phyloP scores from a whole-genome alignment of 2,888 invertebrate genomes.

The Clistopyga incitator region DNA sequence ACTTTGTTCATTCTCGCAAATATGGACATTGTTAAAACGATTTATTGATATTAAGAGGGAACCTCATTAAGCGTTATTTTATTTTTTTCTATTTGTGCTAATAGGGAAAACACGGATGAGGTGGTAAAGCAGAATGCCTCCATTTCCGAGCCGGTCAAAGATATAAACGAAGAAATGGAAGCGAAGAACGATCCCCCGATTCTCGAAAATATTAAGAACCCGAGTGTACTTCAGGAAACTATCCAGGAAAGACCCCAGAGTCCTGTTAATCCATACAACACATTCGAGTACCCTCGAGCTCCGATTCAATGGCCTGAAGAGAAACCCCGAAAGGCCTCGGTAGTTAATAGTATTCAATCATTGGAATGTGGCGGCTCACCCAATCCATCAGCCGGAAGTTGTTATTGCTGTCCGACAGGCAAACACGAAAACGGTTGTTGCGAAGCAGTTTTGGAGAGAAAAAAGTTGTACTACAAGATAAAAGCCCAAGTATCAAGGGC shows the following conservation, averaged over 20 bases:
- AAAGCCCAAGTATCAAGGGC: slow-evolving; percentile 76
- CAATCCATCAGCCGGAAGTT: slow-evolving; percentile 70
- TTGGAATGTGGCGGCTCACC: slow-evolving; percentile 69
- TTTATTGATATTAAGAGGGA: background rate
- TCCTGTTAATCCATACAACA: slow-evolving; percentile 77
- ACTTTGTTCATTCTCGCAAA: background rate
- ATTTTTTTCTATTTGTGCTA: background rate
- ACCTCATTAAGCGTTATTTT: background rate
- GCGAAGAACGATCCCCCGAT: slow-evolving; percentile 9
- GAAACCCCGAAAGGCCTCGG: slow-evolving; percentile 61
- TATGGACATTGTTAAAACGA: background rate
- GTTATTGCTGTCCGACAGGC: slow-evolving; percentile 69
- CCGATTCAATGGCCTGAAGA: slow-evolving; percentile 67
- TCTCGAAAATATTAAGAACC: slow-evolving; percentile 29
- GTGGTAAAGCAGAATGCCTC: slow-evolving; percentile 30
- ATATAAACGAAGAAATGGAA: slow-evolving; percentile 32
- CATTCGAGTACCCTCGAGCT: slow-evolving; percentile 69
- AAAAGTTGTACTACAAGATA: slow-evolving; percentile 73
- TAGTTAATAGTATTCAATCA: slow-evolving; percentile 63
- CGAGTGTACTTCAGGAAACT: slow-evolving; percentile 29
- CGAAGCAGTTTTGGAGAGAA: slow-evolving; percentile 68
- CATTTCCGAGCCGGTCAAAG: background rate
- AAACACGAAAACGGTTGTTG: slow-evolving; percentile 69
- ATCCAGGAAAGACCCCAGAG: slow-evolving; percentile 68
- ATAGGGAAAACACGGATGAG: slow-evolving; percentile 38